Conservation (phyloP, 2,888 invertebrate genomes). For the Pharmacophagus antenor region DNA sequence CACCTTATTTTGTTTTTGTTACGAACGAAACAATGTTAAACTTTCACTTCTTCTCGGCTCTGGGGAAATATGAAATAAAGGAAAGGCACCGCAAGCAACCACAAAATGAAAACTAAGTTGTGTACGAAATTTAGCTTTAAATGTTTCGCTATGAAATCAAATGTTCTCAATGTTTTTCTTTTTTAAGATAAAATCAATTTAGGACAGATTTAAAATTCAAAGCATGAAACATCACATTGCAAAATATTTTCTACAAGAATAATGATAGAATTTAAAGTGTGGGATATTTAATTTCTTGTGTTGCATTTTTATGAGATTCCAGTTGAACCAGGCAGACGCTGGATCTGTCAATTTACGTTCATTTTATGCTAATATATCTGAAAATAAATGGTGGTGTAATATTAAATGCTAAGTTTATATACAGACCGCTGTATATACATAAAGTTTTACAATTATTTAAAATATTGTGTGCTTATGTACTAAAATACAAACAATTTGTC, state of each 20-base stretch:
- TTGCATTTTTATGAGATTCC: no score
- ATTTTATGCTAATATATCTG: no score
- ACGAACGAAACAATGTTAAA: slow-evolving; percentile 21
- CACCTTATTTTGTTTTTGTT: slow-evolving; percentile 17
- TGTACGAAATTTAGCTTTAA: slow-evolving; percentile 25
- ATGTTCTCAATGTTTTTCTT: background rate
- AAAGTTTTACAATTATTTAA: no score
- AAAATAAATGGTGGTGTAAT: no score
- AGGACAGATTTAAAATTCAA: background rate
- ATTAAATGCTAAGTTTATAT: no score
- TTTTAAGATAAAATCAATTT: background rate
- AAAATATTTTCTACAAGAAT: no score
- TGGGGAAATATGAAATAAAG: slow-evolving; percentile 29
- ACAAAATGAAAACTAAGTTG: slow-evolving; percentile 27
- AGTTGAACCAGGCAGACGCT: no score
- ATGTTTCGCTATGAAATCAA: slow-evolving; percentile 19
- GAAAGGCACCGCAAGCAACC: slow-evolving; percentile 25
- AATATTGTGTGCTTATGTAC: no score
- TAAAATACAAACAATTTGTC: no score
- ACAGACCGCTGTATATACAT: no score
- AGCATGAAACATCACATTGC: no score
- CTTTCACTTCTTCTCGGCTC: slow-evolving; percentile 26
- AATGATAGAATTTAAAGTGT: background rate
- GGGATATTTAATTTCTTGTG: background rate
- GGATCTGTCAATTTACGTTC: no score